Evolutionary conservation across 1,140 invertebrate species (phyloP).

Genomic region (Telenomus remus): DNA sequence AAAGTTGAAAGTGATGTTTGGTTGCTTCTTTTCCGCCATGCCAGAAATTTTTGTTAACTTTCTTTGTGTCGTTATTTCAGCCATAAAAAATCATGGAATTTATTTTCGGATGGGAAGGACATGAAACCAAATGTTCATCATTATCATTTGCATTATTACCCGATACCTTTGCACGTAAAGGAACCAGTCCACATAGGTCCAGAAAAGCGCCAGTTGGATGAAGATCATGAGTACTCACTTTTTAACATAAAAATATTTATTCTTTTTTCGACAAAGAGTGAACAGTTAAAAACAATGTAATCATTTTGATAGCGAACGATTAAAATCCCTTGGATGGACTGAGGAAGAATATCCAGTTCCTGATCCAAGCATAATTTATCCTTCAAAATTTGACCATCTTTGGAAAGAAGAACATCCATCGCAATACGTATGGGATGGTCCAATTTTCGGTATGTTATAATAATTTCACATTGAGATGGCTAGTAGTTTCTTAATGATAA

Average conservation of each 20-base stretch:
- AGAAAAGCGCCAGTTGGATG: conserved; percentile 55
- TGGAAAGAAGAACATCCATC: conserved; percentile 38
- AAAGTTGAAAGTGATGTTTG: too few relatives aligned
- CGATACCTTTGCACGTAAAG: conserved; percentile 34
- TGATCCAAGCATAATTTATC: conserved; percentile 58
- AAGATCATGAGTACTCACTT: conserved; percentile 60
- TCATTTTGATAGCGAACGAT: conserved; percentile 48
- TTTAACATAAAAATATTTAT: too few relatives aligned
- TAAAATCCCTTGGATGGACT: conserved; percentile 60
- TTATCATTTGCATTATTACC: conserved; percentile 67
- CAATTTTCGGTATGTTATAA: conserved; percentile 36
- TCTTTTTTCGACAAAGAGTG: too few relatives aligned
- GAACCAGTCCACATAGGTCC: conserved; percentile 44
- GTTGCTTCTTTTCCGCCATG: too few relatives aligned
- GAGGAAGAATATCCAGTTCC: conserved; percentile 59
- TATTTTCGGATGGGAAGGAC: conserved; percentile 59
- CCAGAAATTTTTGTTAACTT: background rate
- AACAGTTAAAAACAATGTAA: conserved; percentile 8
- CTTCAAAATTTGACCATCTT: conserved; percentile 37
- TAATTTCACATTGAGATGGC: background rate
- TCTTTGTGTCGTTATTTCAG: conserved; percentile 33
- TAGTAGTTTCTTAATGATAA: background rate
- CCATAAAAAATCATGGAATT: conserved; percentile 54
- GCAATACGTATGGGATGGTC: conserved; percentile 39
- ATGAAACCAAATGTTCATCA: conserved; percentile 62